Base-by-base conservation (phyloP, 2,113 vertebrate species). In the Apteryx owenii region DNA sequence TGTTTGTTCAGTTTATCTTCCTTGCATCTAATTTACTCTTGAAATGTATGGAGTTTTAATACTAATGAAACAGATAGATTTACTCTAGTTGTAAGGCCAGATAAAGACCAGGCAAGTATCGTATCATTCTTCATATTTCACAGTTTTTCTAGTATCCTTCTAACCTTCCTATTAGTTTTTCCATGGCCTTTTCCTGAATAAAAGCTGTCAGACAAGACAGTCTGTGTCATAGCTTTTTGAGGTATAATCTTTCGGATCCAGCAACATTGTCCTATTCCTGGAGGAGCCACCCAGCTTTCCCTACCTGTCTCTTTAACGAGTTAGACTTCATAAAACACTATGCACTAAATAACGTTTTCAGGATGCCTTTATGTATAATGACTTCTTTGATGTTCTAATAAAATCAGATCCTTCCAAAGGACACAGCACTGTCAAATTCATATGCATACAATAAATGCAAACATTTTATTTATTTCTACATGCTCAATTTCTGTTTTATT, bases 281-380 rank as follows among this genome's bases (percentile, higher is more conserved):
- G 73, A 90, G 50, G 68, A 85, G 46, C 46, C 17, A 48, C 11
- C 7, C 33, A 62, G 26, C 29, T 66, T 88, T 90, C 80, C 11
- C 33, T 38, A 62, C 12, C 4, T 26, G 3, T 60, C 16, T 54
- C 38, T 81, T 75, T 26, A 82, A 85, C 6, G 78, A 66, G 81
- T 70, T 62, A 77, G 50, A 75, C 19, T 29, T 75, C 64, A 44
- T 58, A 86, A 83, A 85, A 81, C 20, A 4, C 36, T 88, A 50
- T 51, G 15, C 50, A 84, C 87, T 76, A 71, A 92, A 80, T 56
- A 66, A 22, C 4, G 66, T 86, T 77, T 81, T 77, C 58, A 90
- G 70, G 20, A 90, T 88, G 62, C 14, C 60, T 96, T 95, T 95
- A 86, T 78, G 60, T 60, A 68, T 54, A 69, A 21, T 61, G 84